Evolutionary conservation across 2,888 invertebrate genomes (phyloP), one percentile per base, ranked within the genome.

Genomic region (Chesias legatella): DNA sequence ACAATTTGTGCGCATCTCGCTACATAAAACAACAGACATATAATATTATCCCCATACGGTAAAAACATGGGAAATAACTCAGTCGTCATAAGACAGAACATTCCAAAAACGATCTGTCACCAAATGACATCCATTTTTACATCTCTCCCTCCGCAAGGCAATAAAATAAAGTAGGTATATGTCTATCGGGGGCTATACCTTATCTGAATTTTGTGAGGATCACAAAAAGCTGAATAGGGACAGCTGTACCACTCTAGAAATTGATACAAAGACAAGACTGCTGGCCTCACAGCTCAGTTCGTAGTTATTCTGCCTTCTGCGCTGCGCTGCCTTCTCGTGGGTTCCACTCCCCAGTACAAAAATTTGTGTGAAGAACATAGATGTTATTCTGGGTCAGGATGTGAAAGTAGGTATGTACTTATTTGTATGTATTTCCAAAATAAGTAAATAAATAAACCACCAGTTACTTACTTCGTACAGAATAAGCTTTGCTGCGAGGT

Each of bases 141-240:
- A 45, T 40, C 33, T 36, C 21, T 30, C 41, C 34, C 30, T 43
- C 42, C 41, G 10, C 34, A 10, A 39, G 36, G 35, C 44, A 52
- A 55, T 55, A 50, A 55, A 54, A 50, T 48, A 52, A 50, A 50
- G 48, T 51, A 48, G 38, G 40, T 43, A 51, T 39, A 32, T 29
- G 31, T 26, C 52, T 38, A 50, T 53, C 36, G 45, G 11, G 5
- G 40, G 17, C 39, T 41, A 45, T 48, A 38, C 33, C 46, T 52
- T 55, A 52, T 50, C 52, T 41, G 43, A 52, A 55, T 55, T 48
- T 52, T 48, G 48, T 30, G 46, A 44, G 46, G 46, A 48, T 34
- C 33, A 10, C 35, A 33, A 25, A 27, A n/a, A 40, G 45, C 9
- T 7, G 1, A 23, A 6, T 0, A 0, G 9, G 0, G 9, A 24